Evolutionary conservation across 2,888 invertebrate genomes (phyloP).

Genomic region (Lithophane semibrunnea): DNA sequence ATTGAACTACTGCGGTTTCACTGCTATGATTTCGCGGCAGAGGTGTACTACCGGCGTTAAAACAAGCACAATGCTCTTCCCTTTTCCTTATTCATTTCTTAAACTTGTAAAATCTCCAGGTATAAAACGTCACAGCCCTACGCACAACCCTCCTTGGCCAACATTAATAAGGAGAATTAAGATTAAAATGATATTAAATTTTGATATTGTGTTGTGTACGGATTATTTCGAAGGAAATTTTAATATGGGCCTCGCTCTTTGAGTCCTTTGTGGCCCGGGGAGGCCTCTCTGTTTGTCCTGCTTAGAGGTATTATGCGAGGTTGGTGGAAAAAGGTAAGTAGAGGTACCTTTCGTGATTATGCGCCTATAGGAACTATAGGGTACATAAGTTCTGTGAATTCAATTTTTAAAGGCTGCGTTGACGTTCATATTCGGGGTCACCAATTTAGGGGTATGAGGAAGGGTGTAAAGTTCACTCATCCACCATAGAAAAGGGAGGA

Average conservation of each 20-base stretch:
- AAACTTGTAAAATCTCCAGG: conserved; percentile 31
- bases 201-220: conserved; percentile 90
- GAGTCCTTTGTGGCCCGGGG: conserved; percentile 74
- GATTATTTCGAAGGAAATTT: conserved; percentile 88
- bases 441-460: no score
- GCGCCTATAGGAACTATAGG: background rate
- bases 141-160: conserved; percentile 83
- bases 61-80: background rate
- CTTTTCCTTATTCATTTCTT: background rate
- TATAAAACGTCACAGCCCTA: conserved; percentile 59
- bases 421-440: no score
- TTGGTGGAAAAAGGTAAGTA: conserved; percentile 55
- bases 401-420: no score
- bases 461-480: no score
- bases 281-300: conserved; percentile 60
- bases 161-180: conserved; percentile 90
- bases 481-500: no score
- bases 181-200: conserved; percentile 91
- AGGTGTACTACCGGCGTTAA: no score
- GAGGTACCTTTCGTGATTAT: conserved; percentile 13
- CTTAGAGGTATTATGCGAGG: conserved; percentile 51
- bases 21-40: no score
- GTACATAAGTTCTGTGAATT: background rate
- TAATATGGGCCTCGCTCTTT: conserved; percentile 85
- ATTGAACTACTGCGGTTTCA: no score